Conservation (phyloP, 2,113 vertebrate species). For the Climacteris rufus region DNA sequence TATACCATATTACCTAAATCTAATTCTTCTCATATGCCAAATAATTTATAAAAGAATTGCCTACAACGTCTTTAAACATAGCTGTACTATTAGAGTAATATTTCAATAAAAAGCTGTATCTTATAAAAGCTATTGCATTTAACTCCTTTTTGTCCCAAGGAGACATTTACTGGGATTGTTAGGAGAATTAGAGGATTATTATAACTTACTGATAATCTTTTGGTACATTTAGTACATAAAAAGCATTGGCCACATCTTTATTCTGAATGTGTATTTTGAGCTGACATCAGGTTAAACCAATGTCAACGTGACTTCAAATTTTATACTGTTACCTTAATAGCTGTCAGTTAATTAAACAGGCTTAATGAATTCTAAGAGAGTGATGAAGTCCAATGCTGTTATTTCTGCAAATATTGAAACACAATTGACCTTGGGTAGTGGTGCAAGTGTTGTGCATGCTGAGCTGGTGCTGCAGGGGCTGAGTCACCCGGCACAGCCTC, state of each 20-base stretch:
- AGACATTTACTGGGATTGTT: not conserved
- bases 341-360: not conserved
- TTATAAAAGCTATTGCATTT: not conserved
- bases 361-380: not conserved
- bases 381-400: not conserved
- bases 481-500: too few species aligned
- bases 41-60: not conserved
- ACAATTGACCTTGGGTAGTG: not conserved
- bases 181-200: not conserved
- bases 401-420: not conserved
- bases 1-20: not conserved
- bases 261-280: not conserved
- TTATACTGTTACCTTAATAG: not conserved
- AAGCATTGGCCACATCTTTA: not conserved
- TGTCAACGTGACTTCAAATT: not conserved
- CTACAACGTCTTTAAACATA: not conserved
- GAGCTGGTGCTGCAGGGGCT: not conserved
- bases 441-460: accelerated
- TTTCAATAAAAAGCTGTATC: not conserved
- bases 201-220: not conserved
- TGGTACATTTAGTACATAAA: too few species aligned
- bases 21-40: not conserved
- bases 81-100: not conserved
- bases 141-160: not conserved
- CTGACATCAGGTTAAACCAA: not conserved